Conservation (phyloP, 2,888 invertebrate genomes). For the Drosophila nigricruria region DNA sequence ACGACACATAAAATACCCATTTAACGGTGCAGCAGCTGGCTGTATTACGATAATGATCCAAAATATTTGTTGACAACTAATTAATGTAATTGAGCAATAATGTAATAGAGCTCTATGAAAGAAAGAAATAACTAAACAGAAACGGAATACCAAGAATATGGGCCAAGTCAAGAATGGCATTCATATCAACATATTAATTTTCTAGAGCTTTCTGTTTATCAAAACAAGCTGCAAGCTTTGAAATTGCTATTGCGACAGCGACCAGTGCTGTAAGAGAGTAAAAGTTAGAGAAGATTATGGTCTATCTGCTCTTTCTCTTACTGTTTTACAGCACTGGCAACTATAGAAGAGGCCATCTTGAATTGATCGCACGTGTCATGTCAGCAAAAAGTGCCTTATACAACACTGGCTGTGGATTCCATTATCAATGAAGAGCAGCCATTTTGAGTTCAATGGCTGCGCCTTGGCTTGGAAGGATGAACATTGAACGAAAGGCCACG, state of each 20-base stretch:
- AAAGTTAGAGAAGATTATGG: no score
- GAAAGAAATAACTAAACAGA: not conserved
- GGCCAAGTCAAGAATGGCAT: not conserved
- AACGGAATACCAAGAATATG: not conserved
- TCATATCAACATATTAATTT: not conserved
- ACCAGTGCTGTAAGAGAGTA: not conserved
- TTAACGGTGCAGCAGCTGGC: no score
- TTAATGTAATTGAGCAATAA: not conserved
- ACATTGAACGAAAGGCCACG: constrained; percentile 4
- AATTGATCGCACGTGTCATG: not conserved
- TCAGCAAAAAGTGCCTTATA: no score
- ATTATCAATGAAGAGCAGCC: not conserved
- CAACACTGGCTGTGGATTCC: not conserved
- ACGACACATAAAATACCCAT: no score
- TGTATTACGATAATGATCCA: no score
- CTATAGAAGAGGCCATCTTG: not conserved
- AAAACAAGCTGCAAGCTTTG: not conserved
- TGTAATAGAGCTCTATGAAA: not conserved
- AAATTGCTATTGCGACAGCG: not conserved
- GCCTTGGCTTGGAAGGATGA: constrained; percentile 7
- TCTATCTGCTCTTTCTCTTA: no score
- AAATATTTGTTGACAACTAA: not conserved
- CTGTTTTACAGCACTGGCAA: no score
- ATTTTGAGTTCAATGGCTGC: constrained; percentile 34
- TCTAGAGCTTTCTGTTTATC: not conserved